Evolutionary conservation across 2,888 invertebrate genomes (phyloP).

Genomic region (Asteroscopus sphinx): DNA sequence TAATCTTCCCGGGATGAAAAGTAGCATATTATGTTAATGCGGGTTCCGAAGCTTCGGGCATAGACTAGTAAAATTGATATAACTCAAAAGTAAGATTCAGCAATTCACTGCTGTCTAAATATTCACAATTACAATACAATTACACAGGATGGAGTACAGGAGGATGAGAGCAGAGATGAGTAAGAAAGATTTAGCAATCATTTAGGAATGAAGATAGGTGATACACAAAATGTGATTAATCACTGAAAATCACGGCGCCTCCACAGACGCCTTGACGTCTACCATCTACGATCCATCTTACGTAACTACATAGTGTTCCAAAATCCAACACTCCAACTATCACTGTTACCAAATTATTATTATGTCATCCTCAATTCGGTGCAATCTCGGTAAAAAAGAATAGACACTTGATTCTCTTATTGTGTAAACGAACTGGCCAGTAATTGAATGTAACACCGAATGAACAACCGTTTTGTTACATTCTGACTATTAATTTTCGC

Average conservation of each 20-base stretch:
- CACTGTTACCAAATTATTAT: conserved; percentile 43
- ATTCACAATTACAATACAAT: no score
- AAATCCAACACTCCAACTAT: conserved; percentile 24
- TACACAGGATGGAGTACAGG: no score
- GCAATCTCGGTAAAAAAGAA: conserved; percentile 40
- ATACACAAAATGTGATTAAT: conserved; percentile 9
- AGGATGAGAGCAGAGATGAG: no score
- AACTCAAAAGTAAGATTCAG: no score
- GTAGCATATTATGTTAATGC: no score
- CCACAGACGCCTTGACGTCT: conserved; percentile 3
- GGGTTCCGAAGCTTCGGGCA: no score
- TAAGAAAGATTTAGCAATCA: neutral
- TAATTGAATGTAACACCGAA: conserved; percentile 27
- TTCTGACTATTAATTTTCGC: neutral
- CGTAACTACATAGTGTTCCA: conserved; percentile 36
- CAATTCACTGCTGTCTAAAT: no score
- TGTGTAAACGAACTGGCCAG: conserved; percentile 39
- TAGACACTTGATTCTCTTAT: conserved; percentile 22
- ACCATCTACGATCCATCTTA: conserved; percentile 13
- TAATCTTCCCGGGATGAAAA: no score
- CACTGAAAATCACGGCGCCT: conserved; percentile 5
- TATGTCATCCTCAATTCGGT: conserved; percentile 36
- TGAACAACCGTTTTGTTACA: no score
- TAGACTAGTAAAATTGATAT: no score
- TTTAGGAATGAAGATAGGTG: neutral